Percentiles rank a stretch among this genome's conserved stretches.
Evolutionary conservation across 2,888 invertebrate species (phyloP).

Genomic region (Nomada lathburiana): DNA sequence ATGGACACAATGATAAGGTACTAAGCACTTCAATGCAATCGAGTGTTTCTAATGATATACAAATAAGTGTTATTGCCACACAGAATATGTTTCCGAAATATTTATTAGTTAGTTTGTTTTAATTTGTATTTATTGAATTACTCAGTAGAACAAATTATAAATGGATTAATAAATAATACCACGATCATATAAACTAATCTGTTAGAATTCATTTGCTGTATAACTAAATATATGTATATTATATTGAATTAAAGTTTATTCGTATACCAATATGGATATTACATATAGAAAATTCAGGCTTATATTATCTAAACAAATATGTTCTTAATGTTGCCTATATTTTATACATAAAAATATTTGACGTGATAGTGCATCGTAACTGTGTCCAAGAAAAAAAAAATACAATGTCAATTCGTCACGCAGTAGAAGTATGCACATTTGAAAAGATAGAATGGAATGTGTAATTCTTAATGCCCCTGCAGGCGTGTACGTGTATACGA

Average conservation of each 20-base stretch:
- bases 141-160: neutral
- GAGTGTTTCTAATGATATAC: neutral
- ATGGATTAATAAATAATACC: neutral
- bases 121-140: neutral
- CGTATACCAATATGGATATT: neutral
- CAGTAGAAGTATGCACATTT: conserved; percentile 14
- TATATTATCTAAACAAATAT: no score
- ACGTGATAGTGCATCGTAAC: no score
- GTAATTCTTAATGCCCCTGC: conserved; percentile 6
- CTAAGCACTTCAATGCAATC: neutral
- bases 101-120: neutral
- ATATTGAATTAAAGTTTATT: neutral
- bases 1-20: neutral
- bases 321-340: no score
- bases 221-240: neutral
- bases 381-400: neutral
- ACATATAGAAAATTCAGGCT: neutral
- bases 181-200: neutral
- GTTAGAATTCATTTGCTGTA: neutral
- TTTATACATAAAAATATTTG: no score
- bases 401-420: neutral
- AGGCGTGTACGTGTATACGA: neutral
- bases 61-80: neutral
- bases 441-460: conserved; percentile 25
- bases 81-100: conserved; percentile 12